phyloP scores from a whole-genome alignment of 2,113 vertebrate species.

The Okapia johnstoni region DNA sequence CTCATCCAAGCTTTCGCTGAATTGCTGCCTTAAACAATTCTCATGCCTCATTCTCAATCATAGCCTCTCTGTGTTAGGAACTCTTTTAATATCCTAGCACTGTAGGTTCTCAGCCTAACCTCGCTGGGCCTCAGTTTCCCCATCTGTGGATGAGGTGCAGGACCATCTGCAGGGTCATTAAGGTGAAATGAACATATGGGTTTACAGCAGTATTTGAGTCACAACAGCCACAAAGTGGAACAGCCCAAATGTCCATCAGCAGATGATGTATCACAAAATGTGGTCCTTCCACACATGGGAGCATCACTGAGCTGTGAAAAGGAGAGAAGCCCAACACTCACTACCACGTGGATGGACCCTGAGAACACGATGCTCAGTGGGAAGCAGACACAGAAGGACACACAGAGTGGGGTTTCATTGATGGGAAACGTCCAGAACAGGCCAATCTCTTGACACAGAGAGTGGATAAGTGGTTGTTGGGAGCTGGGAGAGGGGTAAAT shows the following conservation, averaged over 20 bases:
- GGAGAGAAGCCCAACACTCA: not conserved
- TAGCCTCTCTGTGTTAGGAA: not conserved
- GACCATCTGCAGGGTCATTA: not conserved
- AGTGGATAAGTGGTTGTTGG: not conserved
- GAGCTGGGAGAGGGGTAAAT: too few relatives aligned
- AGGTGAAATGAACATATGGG: not conserved
- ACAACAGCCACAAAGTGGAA: too few relatives aligned
- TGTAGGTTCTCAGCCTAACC: not conserved
- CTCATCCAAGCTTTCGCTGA: not conserved
- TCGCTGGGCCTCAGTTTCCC: not conserved
- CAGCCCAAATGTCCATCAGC: not conserved
- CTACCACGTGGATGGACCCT: fast-evolving
- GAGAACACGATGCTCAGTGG: not conserved
- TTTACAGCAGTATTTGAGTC: not conserved
- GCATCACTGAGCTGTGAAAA: not conserved
- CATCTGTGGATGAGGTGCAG: not conserved
- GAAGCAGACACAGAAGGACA: not conserved
- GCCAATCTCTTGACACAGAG: not conserved
- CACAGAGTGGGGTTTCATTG: fast-evolving
- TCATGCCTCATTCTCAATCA: not conserved
- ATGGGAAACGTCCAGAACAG: not conserved
- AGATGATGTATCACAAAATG: not conserved
- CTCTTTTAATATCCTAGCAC: not conserved
- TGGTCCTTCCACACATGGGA: not conserved
- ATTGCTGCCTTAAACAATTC: not conserved